These are phyloP conservation scores for Paratilapia polleni DNA, from an alignment of 2,113 vertebrate species.

Conservation along the genomic window DNA sequence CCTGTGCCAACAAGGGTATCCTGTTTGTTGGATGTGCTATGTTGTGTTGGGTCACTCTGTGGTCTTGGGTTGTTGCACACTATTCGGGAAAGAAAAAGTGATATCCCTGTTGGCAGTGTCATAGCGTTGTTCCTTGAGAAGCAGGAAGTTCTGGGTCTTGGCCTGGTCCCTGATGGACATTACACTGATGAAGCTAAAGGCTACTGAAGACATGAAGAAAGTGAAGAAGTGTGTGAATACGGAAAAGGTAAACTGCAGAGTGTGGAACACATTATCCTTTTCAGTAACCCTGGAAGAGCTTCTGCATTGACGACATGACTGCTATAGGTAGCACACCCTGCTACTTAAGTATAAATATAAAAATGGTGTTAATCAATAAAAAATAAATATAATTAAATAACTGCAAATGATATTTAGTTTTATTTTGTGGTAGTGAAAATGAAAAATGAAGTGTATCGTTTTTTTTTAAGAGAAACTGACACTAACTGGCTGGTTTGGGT, in stretches of 20 bases:
- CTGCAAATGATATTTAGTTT: not conserved
- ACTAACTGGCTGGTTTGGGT: too few relatives aligned
- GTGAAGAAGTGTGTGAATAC: conserved; percentile 19
- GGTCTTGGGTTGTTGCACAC: not conserved
- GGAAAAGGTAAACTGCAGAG: not conserved
- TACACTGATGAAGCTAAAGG: not conserved
- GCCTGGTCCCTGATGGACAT: not conserved
- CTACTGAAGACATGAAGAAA: not conserved
- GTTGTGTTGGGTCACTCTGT: conserved; percentile 11
- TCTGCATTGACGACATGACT: not conserved
- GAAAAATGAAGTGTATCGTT: not conserved
- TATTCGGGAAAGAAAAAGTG: conserved; percentile 17
- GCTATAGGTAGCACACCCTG: not conserved
- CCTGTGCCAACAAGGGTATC: conserved; percentile 14
- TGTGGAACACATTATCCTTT: not conserved
- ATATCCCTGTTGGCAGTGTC: conserved; percentile 27
- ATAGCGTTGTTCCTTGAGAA: not conserved
- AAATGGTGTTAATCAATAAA: not conserved
- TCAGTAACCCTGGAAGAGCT: not conserved
- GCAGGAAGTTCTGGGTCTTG: conserved; percentile 25
- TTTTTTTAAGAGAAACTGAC: too few relatives aligned
- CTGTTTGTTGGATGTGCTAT: conserved; percentile 21
- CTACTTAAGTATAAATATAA: not conserved
- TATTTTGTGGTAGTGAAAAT: not conserved
- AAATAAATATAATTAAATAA: not conserved